A percentile compares a stretch with the other conserved stretches of the same genome.
These are phyloP conservation scores for Parnassius apollo DNA, from an alignment of 2,888 invertebrate genomes.

Conservation along the genomic window DNA sequence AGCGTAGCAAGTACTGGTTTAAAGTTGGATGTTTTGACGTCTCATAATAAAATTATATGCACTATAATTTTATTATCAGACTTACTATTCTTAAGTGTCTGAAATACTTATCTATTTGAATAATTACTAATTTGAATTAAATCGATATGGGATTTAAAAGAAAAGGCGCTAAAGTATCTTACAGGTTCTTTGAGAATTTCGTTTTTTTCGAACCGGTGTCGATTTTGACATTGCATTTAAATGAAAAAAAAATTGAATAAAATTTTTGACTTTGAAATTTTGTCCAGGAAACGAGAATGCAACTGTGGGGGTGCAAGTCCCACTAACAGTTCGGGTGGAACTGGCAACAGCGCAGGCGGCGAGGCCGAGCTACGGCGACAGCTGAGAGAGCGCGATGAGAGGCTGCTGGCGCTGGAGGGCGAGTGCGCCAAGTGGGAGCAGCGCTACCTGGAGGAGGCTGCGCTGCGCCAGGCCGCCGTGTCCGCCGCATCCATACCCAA, in stretches of 20 bases:
- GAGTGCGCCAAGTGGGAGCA: slow-evolving; percentile 94
- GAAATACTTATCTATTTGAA: neutral
- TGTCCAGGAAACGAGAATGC: slow-evolving; percentile 56
- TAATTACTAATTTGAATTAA: neutral
- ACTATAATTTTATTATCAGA: too few species aligned
- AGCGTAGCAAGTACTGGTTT: too few species aligned
- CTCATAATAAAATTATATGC: too few species aligned
- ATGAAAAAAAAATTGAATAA: too few species aligned
- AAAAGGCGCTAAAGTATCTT: too few species aligned
- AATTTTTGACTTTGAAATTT: neutral
- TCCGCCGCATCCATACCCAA: slow-evolving; percentile 89
- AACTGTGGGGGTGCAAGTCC: slow-evolving; percentile 46
- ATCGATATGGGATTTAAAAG: too few species aligned
- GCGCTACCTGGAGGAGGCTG: slow-evolving; percentile 90
- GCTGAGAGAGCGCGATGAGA: slow-evolving; percentile 70
- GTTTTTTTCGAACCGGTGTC: too few species aligned
- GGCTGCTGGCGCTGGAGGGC: slow-evolving; percentile 84
- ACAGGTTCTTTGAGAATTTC: too few species aligned
- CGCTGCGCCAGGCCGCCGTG: slow-evolving; percentile 89
- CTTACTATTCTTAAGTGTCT: too few species aligned
- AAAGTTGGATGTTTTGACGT: too few species aligned
- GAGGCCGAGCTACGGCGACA: slow-evolving; percentile 78
- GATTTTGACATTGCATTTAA: too few species aligned
- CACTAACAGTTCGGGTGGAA: slow-evolving; percentile 43
- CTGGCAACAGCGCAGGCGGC: slow-evolving; percentile 48